Evolutionary conservation across 2,888 invertebrate species (phyloP), one percentile per base, ranked within the genome.

Genomic region (Lochmaea capreae): DNA sequence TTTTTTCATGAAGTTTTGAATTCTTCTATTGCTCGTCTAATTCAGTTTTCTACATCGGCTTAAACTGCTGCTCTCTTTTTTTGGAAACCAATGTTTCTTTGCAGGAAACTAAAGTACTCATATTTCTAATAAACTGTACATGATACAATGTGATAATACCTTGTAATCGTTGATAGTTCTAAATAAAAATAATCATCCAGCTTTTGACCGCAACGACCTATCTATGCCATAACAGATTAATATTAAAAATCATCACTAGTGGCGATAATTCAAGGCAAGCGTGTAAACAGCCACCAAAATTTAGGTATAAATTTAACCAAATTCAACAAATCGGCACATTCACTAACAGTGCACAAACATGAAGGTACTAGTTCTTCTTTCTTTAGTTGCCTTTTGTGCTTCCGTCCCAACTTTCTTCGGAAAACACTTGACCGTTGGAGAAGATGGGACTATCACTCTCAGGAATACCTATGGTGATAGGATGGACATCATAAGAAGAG

Each of bases 391-490:
- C 61, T n/a, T 61, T n/a, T 68, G 68, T 58, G 14, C 16, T 14
- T 49, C 61, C 33, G 16, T 49, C 11, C 26, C 61, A 3, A 65
- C 22, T 26, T 22, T 12, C 26, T 39, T 16, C 22, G 46, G 43
- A 22, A 43, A 18, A 3, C 58, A n/a, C 10, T 14, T n/a, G 52
- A 52, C 2, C n/a, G 69, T 79, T 42, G 70, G 73, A 68, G 76
- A 79, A 16, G 79, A 80, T 75, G 78, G 79, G 33, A 78, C 67
- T 67, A 73, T 79, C 59, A 54, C 73, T 46, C 75, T 80, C 12
- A 67, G 61, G 42, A 62, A 58, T 5, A 65, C 68, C 14, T 58
- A 52, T 46, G 79, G 77, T 11, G 72, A 67, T 42, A 72, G 71
- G 18, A 71, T 79, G 9, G 52, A 61, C 22, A 78, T 80, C 46